Percentiles rank a stretch among this genome's conserved stretches.
phyloP scores from a whole-genome alignment of 1,140 invertebrate species.

The Procambarus clarkii region DNA sequence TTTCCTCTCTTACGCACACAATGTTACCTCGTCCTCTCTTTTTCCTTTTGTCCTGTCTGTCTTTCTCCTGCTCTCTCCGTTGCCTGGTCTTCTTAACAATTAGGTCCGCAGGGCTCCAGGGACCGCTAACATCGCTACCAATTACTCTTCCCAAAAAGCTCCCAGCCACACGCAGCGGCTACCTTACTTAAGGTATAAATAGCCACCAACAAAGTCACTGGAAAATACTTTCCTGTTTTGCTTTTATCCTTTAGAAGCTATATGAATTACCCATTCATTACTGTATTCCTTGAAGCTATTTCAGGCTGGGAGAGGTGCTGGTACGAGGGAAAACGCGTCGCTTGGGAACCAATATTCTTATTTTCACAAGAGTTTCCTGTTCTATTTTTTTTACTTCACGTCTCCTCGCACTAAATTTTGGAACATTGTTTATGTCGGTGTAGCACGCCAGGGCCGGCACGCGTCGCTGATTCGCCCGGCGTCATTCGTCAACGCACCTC shows the following conservation, averaged over 20 bases:
- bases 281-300: no score
- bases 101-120: slow-evolving; percentile 7
- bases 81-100: slow-evolving; percentile 3
- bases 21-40: background rate
- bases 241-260: no score
- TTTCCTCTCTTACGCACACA: no score
- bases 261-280: no score
- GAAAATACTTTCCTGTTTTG: background rate
- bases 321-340: no score
- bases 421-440: slow-evolving; percentile 8
- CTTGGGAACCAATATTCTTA: slow-evolving; percentile 6
- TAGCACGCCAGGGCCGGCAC: background rate
- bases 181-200: background rate
- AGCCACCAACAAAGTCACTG: background rate
- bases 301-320: no score
- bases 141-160: slow-evolving; percentile 23
- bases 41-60: background rate
- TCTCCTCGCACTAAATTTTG: slow-evolving; percentile 14
- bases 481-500: no score
- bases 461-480: no score
- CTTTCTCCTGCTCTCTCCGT: background rate
- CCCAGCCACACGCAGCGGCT: slow-evolving; percentile 23
- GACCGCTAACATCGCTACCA: background rate
- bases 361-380: slow-evolving; percentile 16
- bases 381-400: background rate